A percentile compares a stretch with the other conserved stretches of the same genome.
Conservation (phyloP, 2,888 invertebrate genomes). For the Acanthosoma haemorrhoidale region DNA sequence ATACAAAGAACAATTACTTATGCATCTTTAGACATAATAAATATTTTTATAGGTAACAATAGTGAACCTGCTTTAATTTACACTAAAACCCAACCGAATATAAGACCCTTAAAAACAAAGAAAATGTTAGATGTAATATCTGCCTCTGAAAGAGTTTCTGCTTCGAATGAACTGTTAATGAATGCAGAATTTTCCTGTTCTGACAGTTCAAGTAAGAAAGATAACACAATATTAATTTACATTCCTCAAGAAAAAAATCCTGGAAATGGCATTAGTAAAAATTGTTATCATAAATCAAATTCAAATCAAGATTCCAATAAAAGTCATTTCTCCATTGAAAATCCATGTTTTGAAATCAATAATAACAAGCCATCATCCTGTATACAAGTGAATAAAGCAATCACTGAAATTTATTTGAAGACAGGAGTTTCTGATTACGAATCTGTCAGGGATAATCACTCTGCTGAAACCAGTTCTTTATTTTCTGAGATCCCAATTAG, state of each 20-base stretch:
- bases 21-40: not conserved
- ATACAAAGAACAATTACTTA: not conserved
- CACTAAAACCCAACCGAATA: conserved; percentile 20
- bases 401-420: not conserved
- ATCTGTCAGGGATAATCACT: not conserved
- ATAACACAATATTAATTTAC: not conserved
- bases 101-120: not conserved
- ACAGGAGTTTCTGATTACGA: not conserved
- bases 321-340: not conserved
- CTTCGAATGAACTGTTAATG: not conserved
- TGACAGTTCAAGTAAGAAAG: not conserved
- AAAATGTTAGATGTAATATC: not conserved
- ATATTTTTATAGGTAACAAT: not conserved
- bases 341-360: not conserved
- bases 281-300: not conserved
- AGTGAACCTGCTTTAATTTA: conserved; percentile 6
- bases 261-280: not conserved
- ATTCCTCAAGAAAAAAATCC: not conserved
- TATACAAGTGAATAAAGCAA: not conserved
- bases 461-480: not conserved
- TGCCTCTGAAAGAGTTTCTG: not conserved
- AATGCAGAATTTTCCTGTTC: not conserved
- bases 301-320: not conserved
- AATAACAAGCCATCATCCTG: not conserved
- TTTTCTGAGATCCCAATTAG: not conserved